Evolutionary conservation across 37 sponge, comb jelly and placozoan species (phyloP), one percentile per base, ranked within the genome.

Genomic region (Cladorhizidae sp.): DNA sequence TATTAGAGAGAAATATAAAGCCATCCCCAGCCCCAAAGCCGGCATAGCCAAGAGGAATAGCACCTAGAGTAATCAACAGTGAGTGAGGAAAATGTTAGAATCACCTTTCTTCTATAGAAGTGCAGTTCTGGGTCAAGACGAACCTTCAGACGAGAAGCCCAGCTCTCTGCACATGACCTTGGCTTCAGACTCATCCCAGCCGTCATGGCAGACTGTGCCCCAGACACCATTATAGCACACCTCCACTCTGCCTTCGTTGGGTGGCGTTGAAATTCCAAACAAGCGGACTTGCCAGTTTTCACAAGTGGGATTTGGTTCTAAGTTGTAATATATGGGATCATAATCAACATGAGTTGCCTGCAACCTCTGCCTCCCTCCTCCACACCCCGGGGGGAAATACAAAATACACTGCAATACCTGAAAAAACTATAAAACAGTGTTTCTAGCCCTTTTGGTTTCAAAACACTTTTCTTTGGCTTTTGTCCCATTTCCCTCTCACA

Each of bases 21-120:
- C 83, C 83, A 54, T 37, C 29, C 42, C 88, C 83, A 25, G 29
- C 58, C n/a, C 88, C 88, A 82, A 77, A 88, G 62, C 64, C 78
- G 61, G 41, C 67, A 43, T 17, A 81, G 1, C 40, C 29, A 21
- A 80, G 42, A 12, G 75, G 40, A 70, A 71, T 40, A 22, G 86
- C 52, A 41, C 50, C 86, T 85, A 9, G 20, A 64, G 5, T 45
- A 9, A 45, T 12, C 49, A 45, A 5, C 5, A 5, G 9, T 9
- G n/a, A n/a, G n/a, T n/a, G 9, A 12, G 9, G 8, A 45, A 5
- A 45, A 45, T 45, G 49, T 12, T 9, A 45, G 9, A 12, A 45
- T 5, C 5, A 12, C 8, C 8, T 45, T 45, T 45, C 49, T 61
- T n/a, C 7, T 12, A 61, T 15, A 29, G 15, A n/a, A 61, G 7